Evolutionary conservation across 2,888 invertebrate species (phyloP).

Genomic region (Phorcus lineatus): DNA sequence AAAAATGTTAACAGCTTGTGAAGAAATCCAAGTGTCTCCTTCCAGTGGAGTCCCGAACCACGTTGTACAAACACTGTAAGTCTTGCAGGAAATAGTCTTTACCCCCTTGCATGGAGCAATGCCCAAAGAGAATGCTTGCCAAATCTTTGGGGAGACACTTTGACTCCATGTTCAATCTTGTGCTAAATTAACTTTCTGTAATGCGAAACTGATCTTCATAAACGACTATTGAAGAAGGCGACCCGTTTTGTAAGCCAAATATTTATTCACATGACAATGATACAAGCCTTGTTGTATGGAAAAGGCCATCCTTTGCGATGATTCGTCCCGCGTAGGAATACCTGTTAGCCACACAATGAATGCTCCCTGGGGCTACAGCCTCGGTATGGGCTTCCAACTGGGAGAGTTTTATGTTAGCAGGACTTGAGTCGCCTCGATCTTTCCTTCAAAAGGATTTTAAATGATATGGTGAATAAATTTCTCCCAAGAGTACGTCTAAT

Average conservation of each 20-base stretch:
- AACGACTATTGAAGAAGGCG: slow-evolving; percentile 18
- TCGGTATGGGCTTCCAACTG: background rate
- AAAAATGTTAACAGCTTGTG: too few species aligned
- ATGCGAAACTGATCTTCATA: slow-evolving; percentile 17
- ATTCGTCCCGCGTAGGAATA: background rate
- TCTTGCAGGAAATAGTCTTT: too few species aligned
- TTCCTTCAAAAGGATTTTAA: slow-evolving; percentile 16
- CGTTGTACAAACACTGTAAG: too few species aligned
- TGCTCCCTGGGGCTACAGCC: slow-evolving; percentile 2
- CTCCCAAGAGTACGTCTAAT: slow-evolving; percentile 22
- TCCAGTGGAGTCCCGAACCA: too few species aligned
- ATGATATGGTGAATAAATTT: slow-evolving; percentile 24
- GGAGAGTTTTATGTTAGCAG: slow-evolving; percentile 17
- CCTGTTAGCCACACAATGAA: slow-evolving; percentile 9
- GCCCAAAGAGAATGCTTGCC: background rate
- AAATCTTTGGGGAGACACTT: slow-evolving; percentile 21
- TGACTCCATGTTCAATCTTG: slow-evolving; percentile 28
- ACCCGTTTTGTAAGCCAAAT: slow-evolving; percentile 12
- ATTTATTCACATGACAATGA: slow-evolving; percentile 19
- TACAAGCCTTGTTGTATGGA: background rate
- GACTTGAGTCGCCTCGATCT: slow-evolving; percentile 19
- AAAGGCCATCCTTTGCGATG: background rate
- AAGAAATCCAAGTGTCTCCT: too few species aligned
- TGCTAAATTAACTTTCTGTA: slow-evolving; percentile 20
- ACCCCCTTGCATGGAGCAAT: too few species aligned